Evolutionary conservation across 2,797 vertebrate genomes (phyloP).

Genomic region (Acanthis flammea): DNA sequence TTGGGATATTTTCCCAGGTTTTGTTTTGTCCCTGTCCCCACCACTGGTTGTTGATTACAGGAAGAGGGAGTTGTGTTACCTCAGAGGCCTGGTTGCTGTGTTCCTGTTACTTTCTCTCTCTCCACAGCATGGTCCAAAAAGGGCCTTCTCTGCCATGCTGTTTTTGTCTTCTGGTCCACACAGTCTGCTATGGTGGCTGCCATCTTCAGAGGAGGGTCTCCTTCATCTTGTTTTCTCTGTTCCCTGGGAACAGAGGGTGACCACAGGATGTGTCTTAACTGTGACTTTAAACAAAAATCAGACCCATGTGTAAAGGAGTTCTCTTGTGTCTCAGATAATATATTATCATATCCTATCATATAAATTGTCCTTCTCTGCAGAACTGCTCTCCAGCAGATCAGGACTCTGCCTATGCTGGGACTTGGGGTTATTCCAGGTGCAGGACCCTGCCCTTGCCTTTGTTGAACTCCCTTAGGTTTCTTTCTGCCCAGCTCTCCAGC

Average conservation of each 20-base stretch:
- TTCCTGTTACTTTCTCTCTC: not conserved
- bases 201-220: not conserved
- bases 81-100: not conserved
- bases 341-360: too few relatives aligned
- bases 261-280: not conserved
- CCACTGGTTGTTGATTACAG: rapidly evolving
- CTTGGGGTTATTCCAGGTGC: not conserved
- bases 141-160: not conserved
- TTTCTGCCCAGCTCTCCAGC: not conserved
- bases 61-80: not conserved
- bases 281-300: not conserved
- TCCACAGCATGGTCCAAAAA: not conserved
- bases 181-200: too few relatives aligned
- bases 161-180: not conserved
- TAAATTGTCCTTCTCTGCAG: not conserved
- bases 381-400: not conserved
- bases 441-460: not conserved
- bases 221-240: rapidly evolving
- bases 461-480: not conserved
- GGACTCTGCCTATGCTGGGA: too few relatives aligned
- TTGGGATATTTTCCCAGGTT: not conserved
- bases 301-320: not conserved
- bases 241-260: not conserved
- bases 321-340: not conserved
- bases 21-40: not conserved